Base-by-base conservation (phyloP, 2,113 vertebrate genomes). In the Corydoras maculifer region DNA sequence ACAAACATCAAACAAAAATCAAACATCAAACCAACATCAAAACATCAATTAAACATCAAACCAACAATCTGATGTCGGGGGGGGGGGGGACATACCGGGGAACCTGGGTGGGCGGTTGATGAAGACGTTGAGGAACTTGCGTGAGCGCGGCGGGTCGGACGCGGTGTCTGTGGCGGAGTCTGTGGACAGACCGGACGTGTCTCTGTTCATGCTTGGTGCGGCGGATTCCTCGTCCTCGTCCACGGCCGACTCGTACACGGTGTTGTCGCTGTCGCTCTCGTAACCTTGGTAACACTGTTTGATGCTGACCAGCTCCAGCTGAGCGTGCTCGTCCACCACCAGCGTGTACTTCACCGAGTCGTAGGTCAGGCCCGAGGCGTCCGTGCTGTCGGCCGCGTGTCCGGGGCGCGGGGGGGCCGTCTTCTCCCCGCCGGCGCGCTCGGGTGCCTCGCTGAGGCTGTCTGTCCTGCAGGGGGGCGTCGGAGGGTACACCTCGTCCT, bases 111-210 rank as follows among this genome's bases (percentile, higher is more conserved):
- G 94, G 87, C 89, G 91, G 82, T 93, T 94, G 79, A 91, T 88
- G 0, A 99, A 98, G 76, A 99, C 90, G 0, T 98, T 99, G 82
- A 94, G 91, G 85, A 99, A 98, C 84, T 98, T 99, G 85, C 91
- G 94, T 78, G 92, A 95, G 79, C 93, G 93, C 8, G 92, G 91
- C 51, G 92, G 88, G 78, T 94, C 94, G 12, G 82, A 81, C 0
- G 84, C 82, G 0, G 91, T 91, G 75, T 92, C 92, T 0, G 91
- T 90, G 0, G 92, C 91, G 0, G 88, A 91, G 30, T 91, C 90
- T 74, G 90, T 92, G 1, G 89, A 75, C 54, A 81, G 80, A 49
- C 81, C 8, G 3, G 76, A 75, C 54, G 78, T 81, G 31, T 55
- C 74, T 66, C 77, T 77, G 51, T 67, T 74, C 64, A 78, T 62